Conservation (phyloP, 2,797 vertebrate species). For the Trematocara caparti region DNA sequence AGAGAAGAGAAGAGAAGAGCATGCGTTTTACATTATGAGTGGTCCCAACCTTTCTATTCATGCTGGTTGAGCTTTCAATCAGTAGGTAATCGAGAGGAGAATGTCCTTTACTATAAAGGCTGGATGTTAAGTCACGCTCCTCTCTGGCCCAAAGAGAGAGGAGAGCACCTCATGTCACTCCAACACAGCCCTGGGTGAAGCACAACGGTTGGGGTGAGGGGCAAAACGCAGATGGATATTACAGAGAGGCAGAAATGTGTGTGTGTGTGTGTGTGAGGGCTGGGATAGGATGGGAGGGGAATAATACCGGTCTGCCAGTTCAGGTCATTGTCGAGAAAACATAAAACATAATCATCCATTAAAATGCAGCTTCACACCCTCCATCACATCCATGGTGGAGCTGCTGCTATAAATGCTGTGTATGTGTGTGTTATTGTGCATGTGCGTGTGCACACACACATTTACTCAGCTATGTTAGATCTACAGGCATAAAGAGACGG, state of each 20-base stretch:
- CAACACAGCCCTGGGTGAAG: slow-evolving; percentile 24
- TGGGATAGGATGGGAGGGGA: slow-evolving; percentile 10
- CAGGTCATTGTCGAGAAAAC: slow-evolving; percentile 71
- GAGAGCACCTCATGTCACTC: slow-evolving; percentile 50
- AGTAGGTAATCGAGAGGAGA: slow-evolving; percentile 69
- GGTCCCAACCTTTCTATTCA: slow-evolving; percentile 58
- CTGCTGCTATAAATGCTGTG: slow-evolving; percentile 56
- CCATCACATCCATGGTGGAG: slow-evolving; percentile 60
- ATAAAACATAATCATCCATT: slow-evolving; percentile 77
- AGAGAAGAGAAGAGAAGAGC: slow-evolving; percentile 13
- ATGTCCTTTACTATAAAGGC: slow-evolving; percentile 66
- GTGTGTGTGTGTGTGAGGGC: not conserved
- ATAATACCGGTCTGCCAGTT: slow-evolving; percentile 60
- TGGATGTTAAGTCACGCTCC: slow-evolving; percentile 70
- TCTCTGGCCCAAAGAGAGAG: slow-evolving; percentile 40
- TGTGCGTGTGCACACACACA: not conserved
- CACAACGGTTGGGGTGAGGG: slow-evolving; percentile 23
- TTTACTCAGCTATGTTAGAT: slow-evolving; percentile 36
- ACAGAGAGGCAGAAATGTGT: slow-evolving; percentile 7
- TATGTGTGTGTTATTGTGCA: slow-evolving; percentile 9
- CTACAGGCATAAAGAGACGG: slow-evolving; percentile 14
- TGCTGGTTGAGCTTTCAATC: slow-evolving; percentile 66
- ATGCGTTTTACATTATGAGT: slow-evolving; percentile 58
- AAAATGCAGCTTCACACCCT: slow-evolving; percentile 78
- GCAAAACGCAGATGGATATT: slow-evolving; percentile 44